These are phyloP conservation scores for Aegotheles bennettii DNA, from an alignment of 2,113 vertebrate genomes.

Conservation along the genomic window DNA sequence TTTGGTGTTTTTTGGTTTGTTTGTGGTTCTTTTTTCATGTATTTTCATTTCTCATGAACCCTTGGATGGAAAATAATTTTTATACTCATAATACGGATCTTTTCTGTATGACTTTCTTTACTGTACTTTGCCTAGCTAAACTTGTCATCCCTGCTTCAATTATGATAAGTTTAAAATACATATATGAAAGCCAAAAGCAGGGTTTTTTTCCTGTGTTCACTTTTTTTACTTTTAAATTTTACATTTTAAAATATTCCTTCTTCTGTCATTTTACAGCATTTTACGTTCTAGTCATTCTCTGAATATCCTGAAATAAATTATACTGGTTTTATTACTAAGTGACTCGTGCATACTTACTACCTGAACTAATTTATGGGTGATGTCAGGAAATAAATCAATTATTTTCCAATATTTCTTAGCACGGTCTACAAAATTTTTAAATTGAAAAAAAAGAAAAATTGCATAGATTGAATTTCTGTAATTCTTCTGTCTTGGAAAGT, in stretches of 20 bases:
- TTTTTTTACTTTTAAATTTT: background rate
- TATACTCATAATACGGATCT: background rate
- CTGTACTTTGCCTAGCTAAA: background rate
- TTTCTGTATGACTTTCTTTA: background rate
- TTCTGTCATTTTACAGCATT: background rate
- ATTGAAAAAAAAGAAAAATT: background rate
- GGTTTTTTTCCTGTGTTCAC: background rate
- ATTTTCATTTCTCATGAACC: background rate
- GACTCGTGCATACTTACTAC: background rate
- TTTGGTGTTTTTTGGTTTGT: background rate
- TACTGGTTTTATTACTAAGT: background rate
- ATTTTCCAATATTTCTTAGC: background rate
- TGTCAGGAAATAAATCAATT: background rate
- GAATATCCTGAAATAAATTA: background rate
- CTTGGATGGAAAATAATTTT: background rate
- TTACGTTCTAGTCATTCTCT: background rate
- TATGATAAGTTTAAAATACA: background rate
- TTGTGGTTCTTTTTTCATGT: background rate
- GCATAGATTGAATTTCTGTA: background rate
- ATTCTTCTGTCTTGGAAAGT: background rate
- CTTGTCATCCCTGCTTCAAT: background rate
- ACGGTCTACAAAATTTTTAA: background rate
- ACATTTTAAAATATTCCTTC: background rate
- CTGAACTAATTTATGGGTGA: background rate
- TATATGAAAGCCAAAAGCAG: background rate